Evolutionary conservation across 2,113 vertebrate genomes (phyloP).

Genomic region (Cyanoramphus novaezelandiae): DNA sequence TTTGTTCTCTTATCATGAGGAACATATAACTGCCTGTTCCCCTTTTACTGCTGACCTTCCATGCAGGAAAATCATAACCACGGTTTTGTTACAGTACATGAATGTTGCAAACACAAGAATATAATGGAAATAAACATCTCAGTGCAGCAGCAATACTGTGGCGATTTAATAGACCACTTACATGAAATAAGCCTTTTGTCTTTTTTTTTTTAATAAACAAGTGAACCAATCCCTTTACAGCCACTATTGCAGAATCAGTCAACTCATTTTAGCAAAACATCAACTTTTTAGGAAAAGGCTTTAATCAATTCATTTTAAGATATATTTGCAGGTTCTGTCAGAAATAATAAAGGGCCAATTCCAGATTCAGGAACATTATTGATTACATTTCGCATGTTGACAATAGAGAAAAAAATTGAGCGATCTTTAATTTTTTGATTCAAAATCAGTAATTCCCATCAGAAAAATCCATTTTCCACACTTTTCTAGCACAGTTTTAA

Average conservation of each 20-base stretch:
- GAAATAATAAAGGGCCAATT: neutral
- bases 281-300: neutral
- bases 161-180: neutral
- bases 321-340: neutral
- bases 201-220: neutral
- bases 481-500: neutral
- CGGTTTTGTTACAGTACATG: neutral
- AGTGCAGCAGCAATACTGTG: neutral
- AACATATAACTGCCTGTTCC: neutral
- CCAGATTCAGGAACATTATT: neutral
- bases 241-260: neutral
- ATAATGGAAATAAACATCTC: neutral
- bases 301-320: neutral
- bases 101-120: neutral
- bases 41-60: neutral
- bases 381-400: neutral
- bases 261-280: neutral
- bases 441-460: neutral
- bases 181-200: neutral
- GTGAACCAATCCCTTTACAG: neutral
- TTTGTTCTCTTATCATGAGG: neutral
- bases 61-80: neutral
- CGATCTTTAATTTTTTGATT: neutral
- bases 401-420: neutral
- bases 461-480: neutral